Evolutionary conservation across 2,888 invertebrate species (phyloP).

Genomic region (Emmelina monodactyla): DNA sequence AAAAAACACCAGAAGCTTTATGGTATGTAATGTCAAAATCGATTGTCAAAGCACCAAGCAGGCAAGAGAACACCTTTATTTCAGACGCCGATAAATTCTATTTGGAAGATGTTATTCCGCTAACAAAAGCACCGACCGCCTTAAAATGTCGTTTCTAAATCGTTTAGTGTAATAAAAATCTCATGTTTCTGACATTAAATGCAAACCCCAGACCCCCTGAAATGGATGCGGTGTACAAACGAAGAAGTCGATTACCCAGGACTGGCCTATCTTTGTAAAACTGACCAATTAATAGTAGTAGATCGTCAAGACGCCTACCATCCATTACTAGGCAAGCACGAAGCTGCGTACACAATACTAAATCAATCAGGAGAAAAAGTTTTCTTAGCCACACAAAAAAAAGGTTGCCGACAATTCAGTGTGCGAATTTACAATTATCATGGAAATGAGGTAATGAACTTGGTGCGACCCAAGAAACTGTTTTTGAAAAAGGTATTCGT

Average conservation of each 20-base stretch:
- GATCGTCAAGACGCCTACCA: constrained; percentile 28
- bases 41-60: no score
- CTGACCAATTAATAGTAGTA: constrained; percentile 29
- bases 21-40: no score
- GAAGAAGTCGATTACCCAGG: constrained; percentile 25
- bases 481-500: constrained; percentile 24
- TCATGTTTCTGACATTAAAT: no score
- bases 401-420: constrained; percentile 19
- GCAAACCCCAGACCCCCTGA: no score
- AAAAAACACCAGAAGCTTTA: no score
- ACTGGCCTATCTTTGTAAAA: constrained; percentile 28
- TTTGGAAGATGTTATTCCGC: no score
- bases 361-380: constrained; percentile 35
- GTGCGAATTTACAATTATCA: constrained; percentile 36
- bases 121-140: no score
- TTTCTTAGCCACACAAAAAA: constrained; percentile 29
- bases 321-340: constrained; percentile 23
- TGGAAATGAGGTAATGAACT: constrained; percentile 37
- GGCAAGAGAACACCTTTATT: no score
- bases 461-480: constrained; percentile 20
- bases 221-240: constrained; percentile 44
- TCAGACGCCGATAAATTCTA: no score
- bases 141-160: no score
- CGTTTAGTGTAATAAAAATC: no score
- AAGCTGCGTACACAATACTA: constrained; percentile 31